phyloP scores from a whole-genome alignment of 2,113 vertebrate genomes.

The Nothobranchius furzeri region DNA sequence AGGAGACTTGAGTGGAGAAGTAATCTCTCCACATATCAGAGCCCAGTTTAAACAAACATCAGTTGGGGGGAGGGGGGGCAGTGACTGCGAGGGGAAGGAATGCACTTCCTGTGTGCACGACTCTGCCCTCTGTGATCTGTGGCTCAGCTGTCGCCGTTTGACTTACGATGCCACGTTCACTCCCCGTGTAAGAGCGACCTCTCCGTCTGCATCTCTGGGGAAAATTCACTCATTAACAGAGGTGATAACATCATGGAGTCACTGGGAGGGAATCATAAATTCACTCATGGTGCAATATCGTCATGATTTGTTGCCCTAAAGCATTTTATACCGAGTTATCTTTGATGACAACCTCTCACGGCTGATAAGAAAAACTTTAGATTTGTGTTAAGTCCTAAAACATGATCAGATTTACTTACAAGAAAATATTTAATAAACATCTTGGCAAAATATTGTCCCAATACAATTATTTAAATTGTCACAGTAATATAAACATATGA shows the following conservation, averaged over 20 bases:
- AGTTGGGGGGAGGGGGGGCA: constrained; percentile 56
- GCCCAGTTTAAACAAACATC: constrained; percentile 82
- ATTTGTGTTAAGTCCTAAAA: not conserved
- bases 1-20: constrained; percentile 64
- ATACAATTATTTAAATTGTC: too few species aligned
- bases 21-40: constrained; percentile 81
- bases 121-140: constrained; percentile 70
- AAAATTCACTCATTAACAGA: constrained; percentile 32
- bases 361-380: not conserved
- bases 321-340: not conserved
- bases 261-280: constrained; percentile 19
- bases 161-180: constrained; percentile 62
- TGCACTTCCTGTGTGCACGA: constrained; percentile 83
- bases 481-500: too few species aligned
- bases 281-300: constrained; percentile 12
- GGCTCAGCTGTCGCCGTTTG: constrained; percentile 67
- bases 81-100: constrained; percentile 86
- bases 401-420: not conserved
- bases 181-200: constrained; percentile 47
- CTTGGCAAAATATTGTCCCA: too few species aligned
- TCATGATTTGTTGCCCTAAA: constrained; percentile 1
- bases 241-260: constrained; percentile 51
- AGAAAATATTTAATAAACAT: too few species aligned
- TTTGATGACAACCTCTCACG: not conserved
- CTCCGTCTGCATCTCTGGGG: constrained; percentile 37